Evolutionary conservation across 92 coral and sea anemone genomes (phyloP).

Genomic region (Scolanthus callimorphus): DNA sequence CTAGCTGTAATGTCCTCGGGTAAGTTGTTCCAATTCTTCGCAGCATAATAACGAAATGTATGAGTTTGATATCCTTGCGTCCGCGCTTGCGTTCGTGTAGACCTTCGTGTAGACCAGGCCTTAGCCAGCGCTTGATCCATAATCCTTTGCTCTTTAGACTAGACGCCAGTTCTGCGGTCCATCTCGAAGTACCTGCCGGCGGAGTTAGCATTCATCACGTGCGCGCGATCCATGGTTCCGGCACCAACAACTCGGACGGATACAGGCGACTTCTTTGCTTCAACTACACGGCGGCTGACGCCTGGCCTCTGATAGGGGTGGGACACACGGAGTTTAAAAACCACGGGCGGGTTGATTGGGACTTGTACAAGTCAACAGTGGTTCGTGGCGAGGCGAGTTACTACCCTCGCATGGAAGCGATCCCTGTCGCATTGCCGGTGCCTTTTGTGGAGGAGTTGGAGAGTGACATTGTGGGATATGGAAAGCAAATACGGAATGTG

Average conservation of each 20-base stretch:
- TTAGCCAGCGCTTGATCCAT: too few relatives aligned
- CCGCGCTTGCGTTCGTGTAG: too few relatives aligned
- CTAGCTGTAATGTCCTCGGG: too few relatives aligned
- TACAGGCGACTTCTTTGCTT: slow-evolving; percentile 11
- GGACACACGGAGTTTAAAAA: slow-evolving; percentile 3
- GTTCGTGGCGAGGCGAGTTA: slow-evolving; percentile 10
- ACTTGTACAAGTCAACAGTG: slow-evolving; percentile 19
- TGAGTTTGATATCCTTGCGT: too few relatives aligned
- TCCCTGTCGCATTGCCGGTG: slow-evolving; percentile 18
- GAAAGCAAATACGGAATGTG: too few relatives aligned
- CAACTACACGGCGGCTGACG: slow-evolving; percentile 20
- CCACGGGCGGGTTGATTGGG: slow-evolving; percentile 40
- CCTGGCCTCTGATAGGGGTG: slow-evolving; percentile 36
- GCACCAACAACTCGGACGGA: slow-evolving; percentile 6
- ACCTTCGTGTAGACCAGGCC: too few relatives aligned
- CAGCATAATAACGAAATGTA: too few relatives aligned
- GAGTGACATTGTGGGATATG: too few relatives aligned
- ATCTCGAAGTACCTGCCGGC: neutral
- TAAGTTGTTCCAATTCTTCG: too few relatives aligned
- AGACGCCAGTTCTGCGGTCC: neutral
- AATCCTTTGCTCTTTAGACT: neutral
- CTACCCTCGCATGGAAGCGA: slow-evolving; percentile 21
- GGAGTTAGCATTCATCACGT: neutral
- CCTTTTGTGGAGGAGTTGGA: too few relatives aligned
- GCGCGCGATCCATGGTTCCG: slow-evolving; percentile 4